Evolutionary conservation across 2,888 invertebrate species (phyloP), one percentile per base, ranked within the genome.

Genomic region (Chalcis sispes): DNA sequence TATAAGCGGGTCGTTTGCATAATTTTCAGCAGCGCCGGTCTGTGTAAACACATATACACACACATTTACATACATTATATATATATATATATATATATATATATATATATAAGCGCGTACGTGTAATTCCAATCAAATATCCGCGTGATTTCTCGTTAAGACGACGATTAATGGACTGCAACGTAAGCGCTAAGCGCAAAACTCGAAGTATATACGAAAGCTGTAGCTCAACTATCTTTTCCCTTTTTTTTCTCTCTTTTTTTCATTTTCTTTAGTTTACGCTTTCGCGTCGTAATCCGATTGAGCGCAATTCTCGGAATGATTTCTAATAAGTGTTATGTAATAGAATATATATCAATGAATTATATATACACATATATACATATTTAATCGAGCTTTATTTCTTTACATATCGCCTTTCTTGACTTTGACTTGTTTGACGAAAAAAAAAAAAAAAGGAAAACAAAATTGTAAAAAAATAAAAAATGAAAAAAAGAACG

Each of bases 121-220:
- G 13, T 59, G 52, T 66, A 73, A 73, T 73, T 67, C 73, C 73
- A 59, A 73, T 72, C 66, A 67, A 73, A 59, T 61, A 54, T 54
- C 66, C 7, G 10, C 23, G 42, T n/a, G 64, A 66, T 73, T 73
- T 40, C 56, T 13, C 72, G 32, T 36, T 74, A 74, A 74, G 69
- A 36, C 69, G 59, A 69, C 74, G 54, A 69, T 74, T 74, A 74
- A 67, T 74, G 69, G 54, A 54, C 20, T 29, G 5, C 27, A 15
- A 8, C 23, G 15, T 23, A 48, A 10, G 36, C 18, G 48, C 48
- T 18, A 59, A 40, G 59, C 59, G 13, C 23, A 20, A 56, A 54
- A 54, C 32, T 56, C 27, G 4, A 29, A 1, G 5, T 5, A n/a
- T 36, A 36, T n/a, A n/a, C n/a, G n/a, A n/a, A n/a, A 36, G 36